Evolutionary conservation across 2,113 vertebrate species (phyloP), one percentile per base, ranked within the genome.

Genomic region (Ciconia boyciana): DNA sequence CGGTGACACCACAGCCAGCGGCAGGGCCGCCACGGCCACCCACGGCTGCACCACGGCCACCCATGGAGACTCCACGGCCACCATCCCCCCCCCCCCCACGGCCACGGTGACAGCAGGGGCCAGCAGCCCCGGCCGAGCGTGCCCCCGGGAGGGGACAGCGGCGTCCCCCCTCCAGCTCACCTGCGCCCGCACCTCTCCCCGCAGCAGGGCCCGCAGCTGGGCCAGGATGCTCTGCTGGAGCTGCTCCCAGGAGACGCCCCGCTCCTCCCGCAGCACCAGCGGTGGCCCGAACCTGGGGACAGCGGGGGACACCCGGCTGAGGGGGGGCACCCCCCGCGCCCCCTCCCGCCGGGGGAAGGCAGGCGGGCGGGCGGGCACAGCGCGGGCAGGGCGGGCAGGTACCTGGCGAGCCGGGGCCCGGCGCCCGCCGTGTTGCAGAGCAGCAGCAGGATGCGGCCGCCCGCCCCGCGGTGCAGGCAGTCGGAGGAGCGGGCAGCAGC

Each of bases 211-310:
- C 94, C 96, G 98, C 92, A 99, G 97, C 90, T 98, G 99, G 95
- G 97, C 98, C 94, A 99, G 98, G 95, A 99, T 97, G 92, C 98
- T 97, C 92, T 98, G 99, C 95, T 99, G 98, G 21, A 99, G 98
- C 97, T 99, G 99, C 46, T 98, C 98, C 99, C 99, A 99, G 43
- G 99, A 99, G 75, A 98, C 28, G 15, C 94, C 95, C 78, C 99
- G 98, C 94, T 99, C 99, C 95, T 99, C 99, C 43, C 95, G 90
- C 90, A 99, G 96, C 94, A 99, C 93, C 83, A 99, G 98, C 0
- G 99, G 99, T 0, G 99, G 99, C 18, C 99, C 99, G 6, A 99
- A 99, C 95, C 99, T 99, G 95, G n/a, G 81, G 58, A 25, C 82
- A 15, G 62, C 7, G 6, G 70, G 76, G 24, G 55, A 55, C 28